Evolutionary conservation across 2,888 invertebrate species (phyloP), one percentile per base, ranked within the genome.

Genomic region (Unio pictorum): DNA sequence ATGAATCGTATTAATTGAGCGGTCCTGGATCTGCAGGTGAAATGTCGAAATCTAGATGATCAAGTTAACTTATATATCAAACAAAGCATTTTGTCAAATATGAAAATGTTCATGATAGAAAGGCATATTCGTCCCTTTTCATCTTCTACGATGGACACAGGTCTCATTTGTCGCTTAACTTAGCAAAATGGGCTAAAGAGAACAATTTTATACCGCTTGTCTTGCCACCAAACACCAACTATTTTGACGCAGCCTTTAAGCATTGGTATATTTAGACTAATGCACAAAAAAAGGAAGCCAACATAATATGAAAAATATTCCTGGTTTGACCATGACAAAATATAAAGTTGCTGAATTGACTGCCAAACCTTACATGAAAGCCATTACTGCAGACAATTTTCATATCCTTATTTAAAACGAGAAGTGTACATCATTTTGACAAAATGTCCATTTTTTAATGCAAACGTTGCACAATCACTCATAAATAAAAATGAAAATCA

Each of bases 21-120:
- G 11, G 56, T 55, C 62, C 67, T 54, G 67, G 69, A 8, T 62
- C 73, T 34, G 56, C 26, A 6, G 67, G 72, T 26, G 70, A 66
- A 45, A 69, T 72, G 61, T 57, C 68, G 17, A 67, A 74, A 57
- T 67, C 61, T 34, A 72, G 73, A 15, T 72, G 66, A 73, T 73
- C 71, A 57, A 73, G 71, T 58, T 60, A 65, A 18, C 34, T n/a
- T 11, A 60, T 73, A 11, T 71, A 75, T 65, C 55, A 71, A 17
- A 62, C 56, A 7, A 68, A 67, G 20, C 71, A 68, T 59, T 68
- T 71, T 61, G 54, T 26, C 26, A 68, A 67, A n/a, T 45, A 65
- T 66, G 69, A 55, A 3, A 69, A 65, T 62, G 23, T 72, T 17
- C 4, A 28, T 26, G 20, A 56, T 61, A 55, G 55, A 55, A 55